Percentiles rank a stretch among this genome's conserved stretches.
These are phyloP conservation scores for Tortrix viridana DNA, from an alignment of 2,888 invertebrate species.

Conservation along the genomic window DNA sequence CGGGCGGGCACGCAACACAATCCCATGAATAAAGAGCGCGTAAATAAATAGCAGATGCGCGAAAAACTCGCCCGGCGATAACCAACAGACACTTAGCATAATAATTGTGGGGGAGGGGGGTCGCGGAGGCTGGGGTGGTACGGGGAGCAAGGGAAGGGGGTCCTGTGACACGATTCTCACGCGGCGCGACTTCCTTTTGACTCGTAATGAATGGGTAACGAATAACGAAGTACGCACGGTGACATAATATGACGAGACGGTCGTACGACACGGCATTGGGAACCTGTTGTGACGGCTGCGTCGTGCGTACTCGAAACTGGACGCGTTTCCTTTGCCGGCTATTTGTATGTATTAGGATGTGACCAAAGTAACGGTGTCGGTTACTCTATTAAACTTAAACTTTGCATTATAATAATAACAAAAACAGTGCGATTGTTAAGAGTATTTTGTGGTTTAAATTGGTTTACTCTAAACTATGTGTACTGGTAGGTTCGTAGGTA, in stretches of 20 bases:
- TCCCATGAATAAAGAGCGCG: constrained; percentile 82
- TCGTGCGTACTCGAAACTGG: constrained; percentile 29
- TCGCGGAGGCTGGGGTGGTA: constrained; percentile 47
- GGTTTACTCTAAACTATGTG: no score
- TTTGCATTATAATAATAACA: no score
- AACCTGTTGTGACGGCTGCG: constrained; percentile 56
- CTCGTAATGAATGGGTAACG: constrained; percentile 77
- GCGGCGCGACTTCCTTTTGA: constrained; percentile 77
- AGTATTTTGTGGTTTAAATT: no score
- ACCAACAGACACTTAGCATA: constrained; percentile 81
- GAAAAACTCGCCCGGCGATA: constrained; percentile 79
- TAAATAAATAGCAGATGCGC: constrained; percentile 85
- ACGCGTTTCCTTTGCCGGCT: constrained; percentile 37
- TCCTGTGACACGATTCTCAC: constrained; percentile 82
- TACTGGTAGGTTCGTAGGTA: no score
- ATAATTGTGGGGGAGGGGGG: constrained; percentile 70
- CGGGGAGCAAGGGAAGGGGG: constrained; percentile 50
- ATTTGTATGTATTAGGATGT: constrained; percentile 10
- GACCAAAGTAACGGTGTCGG: constrained; percentile 4
- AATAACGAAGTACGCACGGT: constrained; percentile 69
- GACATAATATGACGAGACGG: constrained; percentile 58
- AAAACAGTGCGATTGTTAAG: no score
- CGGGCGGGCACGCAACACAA: constrained; percentile 68
- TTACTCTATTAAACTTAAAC: not conserved
- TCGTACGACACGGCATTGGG: constrained; percentile 53